Evolutionary conservation across 2,888 invertebrate species (phyloP).

Genomic region (Pollenia amentaria): DNA sequence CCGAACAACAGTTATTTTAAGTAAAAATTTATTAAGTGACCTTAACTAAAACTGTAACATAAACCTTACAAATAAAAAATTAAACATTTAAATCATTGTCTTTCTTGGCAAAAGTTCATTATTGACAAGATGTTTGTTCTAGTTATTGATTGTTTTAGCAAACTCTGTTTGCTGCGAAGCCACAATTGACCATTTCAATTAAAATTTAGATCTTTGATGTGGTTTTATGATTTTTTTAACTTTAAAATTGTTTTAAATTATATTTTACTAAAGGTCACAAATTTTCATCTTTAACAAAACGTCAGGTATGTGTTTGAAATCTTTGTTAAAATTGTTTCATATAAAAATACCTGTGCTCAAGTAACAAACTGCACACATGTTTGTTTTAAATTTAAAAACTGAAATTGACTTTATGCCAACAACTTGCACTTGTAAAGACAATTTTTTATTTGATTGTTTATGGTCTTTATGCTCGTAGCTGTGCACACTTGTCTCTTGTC

Average conservation of each 20-base stretch:
- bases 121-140: slow-evolving; percentile 55
- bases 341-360: not conserved
- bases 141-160: slow-evolving; percentile 10
- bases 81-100: slow-evolving; percentile 47
- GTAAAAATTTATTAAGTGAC: not conserved
- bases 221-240: not conserved
- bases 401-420: not conserved
- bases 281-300: not conserved
- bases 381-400: not conserved
- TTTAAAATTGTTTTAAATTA: not conserved
- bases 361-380: not conserved
- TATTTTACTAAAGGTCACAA: slow-evolving; percentile 46
- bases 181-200: slow-evolving; percentile 51
- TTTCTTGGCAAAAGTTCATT: slow-evolving; percentile 63
- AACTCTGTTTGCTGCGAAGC: not conserved
- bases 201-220: slow-evolving; percentile 10
- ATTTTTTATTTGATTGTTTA: slow-evolving; percentile 12
- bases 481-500: slow-evolving; percentile 8
- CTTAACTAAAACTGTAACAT: slow-evolving; percentile 41
- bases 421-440: not conserved
- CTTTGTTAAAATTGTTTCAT: slow-evolving; percentile 26
- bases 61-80: slow-evolving; percentile 19
- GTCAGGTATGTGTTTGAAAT: not conserved
- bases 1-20: not conserved
- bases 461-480: not conserved